A percentile compares a stretch with the other conserved stretches of the same genome.
Evolutionary conservation across 2,888 invertebrate species (phyloP).

Genomic region (Apotomis capreana): DNA sequence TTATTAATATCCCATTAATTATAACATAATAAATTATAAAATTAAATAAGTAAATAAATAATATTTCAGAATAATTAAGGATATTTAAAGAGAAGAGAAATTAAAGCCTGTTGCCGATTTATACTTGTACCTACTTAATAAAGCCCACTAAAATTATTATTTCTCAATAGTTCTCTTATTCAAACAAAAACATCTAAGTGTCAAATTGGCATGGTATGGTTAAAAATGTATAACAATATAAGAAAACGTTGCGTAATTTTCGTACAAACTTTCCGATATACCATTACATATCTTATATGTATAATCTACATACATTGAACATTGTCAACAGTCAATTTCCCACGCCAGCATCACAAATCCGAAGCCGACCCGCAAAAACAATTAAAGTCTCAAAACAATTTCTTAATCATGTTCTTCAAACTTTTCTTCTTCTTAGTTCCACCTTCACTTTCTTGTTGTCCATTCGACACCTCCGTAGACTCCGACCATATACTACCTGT

Average conservation of each 20-base stretch:
- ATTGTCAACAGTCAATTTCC: not conserved
- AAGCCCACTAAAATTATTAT: too few relatives aligned
- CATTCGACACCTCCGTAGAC: constrained; percentile 75
- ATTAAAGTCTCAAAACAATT: constrained; percentile 86
- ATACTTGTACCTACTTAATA: too few relatives aligned
- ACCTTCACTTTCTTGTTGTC: constrained; percentile 62
- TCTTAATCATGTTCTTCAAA: constrained; percentile 90
- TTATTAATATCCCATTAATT: too few relatives aligned
- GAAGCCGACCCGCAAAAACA: constrained; percentile 44
- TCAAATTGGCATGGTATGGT: too few relatives aligned
- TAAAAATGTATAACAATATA: too few relatives aligned
- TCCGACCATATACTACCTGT: constrained; percentile 79
- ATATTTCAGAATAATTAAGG: too few relatives aligned
- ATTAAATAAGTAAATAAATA: too few relatives aligned
- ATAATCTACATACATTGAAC: constrained; percentile 11
- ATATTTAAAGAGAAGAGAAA: too few relatives aligned
- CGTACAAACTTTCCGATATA: not conserved
- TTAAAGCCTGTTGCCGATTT: too few relatives aligned
- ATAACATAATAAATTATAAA: too few relatives aligned
- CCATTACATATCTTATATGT: not conserved
- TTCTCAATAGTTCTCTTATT: not conserved
- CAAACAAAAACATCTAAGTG: not conserved
- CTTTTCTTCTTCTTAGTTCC: constrained; percentile 85
- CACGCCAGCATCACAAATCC: constrained; percentile 25
- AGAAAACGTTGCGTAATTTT: not conserved